Conservation (phyloP, 2,113 vertebrate species). For the Scomber colias region DNA sequence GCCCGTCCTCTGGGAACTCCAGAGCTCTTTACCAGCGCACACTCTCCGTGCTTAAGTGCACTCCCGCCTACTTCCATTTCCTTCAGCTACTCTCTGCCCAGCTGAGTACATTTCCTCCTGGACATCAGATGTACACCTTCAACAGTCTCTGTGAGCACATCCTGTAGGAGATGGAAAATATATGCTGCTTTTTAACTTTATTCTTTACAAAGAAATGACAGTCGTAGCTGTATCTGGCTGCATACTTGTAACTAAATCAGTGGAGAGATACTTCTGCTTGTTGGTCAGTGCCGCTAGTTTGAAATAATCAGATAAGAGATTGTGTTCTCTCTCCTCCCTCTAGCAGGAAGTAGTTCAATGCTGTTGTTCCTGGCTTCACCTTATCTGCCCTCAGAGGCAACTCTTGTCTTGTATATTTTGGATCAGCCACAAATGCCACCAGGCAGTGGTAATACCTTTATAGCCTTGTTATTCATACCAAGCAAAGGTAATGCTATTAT, state of each 20-base stretch:
- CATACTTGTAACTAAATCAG: constrained; percentile 8
- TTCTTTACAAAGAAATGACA: not conserved
- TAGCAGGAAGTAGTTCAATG: constrained; percentile 54
- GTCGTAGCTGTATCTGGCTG: not conserved
- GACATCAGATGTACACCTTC: constrained; percentile 38
- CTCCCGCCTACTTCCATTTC: constrained; percentile 47
- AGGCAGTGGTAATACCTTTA: constrained; percentile 4
- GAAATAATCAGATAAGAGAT: constrained; percentile 48
- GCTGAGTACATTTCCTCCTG: constrained; percentile 49
- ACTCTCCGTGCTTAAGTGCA: constrained; percentile 52
- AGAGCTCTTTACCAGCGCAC: constrained; percentile 52
- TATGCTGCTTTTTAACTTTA: constrained; percentile 1
- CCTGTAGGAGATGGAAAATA: constrained; percentile 37
- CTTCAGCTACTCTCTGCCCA: constrained; percentile 20
- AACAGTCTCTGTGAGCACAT: constrained; percentile 48
- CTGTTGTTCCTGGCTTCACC: constrained; percentile 31
- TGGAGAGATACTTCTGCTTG: constrained; percentile 2
- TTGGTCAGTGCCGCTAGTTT: constrained; percentile 2
- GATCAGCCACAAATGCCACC: constrained; percentile 47
- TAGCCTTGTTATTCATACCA: constrained; percentile 5
- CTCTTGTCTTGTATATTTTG: constrained; percentile 50
- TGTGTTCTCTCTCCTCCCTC: constrained; percentile 41
- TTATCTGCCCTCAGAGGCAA: constrained; percentile 24
- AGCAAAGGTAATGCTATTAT: not conserved
- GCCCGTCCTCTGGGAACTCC: constrained; percentile 39